Base-by-base conservation (phyloP, 2,113 vertebrate species). In the Vombatus ursinus region DNA sequence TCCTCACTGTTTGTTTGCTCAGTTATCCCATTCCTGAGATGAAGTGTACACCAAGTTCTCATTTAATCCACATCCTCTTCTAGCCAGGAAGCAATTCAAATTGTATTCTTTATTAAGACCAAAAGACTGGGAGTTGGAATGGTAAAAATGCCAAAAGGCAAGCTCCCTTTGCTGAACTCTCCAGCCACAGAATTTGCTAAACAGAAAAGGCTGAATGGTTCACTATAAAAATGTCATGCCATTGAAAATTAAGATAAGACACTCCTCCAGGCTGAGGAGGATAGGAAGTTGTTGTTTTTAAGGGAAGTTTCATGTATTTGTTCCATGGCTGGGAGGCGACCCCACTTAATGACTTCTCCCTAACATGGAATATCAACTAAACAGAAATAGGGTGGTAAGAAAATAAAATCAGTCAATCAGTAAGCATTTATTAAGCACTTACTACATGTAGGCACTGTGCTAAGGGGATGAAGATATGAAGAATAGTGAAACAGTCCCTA, bases 61-160 rank as follows among this genome's bases (percentile, higher is more conserved):
- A 84, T 84, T 84, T 84, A 44, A 84, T 84, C 68, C 68, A 84
- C n/a, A 84, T 84, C 68, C 68, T 91, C 89, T 91, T 57, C 26
- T 91, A 28, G 44, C 89, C 31, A 92, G 77, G 61, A 77, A 77
- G 61, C 37, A 77, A 77, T n/a, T 77, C 61, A 93, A 93, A 49
- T 31, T 50, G 0, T 90, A 49, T 90, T 96, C 91, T n/a, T 89
- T 68, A 25, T 47, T 92, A 37, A 93, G 23, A 53, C 90, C 22
- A 96, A 77, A 91, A 96, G 48, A 26, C 57, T 92, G 51, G 37
- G 84, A 89, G 31, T 89, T 37, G 49, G 90, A 68, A 52, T 77
- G 50, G 14, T 31, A 90, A 25, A 61, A 47, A 89, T 24, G 14
- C 28, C 47, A 3, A 89, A 23, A 90, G 31, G 37, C 52, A 51